A percentile compares a stretch with the other conserved stretches of the same genome.
Evolutionary conservation across 2,113 vertebrate genomes (phyloP).

Genomic region (Mustelus asterias): DNA sequence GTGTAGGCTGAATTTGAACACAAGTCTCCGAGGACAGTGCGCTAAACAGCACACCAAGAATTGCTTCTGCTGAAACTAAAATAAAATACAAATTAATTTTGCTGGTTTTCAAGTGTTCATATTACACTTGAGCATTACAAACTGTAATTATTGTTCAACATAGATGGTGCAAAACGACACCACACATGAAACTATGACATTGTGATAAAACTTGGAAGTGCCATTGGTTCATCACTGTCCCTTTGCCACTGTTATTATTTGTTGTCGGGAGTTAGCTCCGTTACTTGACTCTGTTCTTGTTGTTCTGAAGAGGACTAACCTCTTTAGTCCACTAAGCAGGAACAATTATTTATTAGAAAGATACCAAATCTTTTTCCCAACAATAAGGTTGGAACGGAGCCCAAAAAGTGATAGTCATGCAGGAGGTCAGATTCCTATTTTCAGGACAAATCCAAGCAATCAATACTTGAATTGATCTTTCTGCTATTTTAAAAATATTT

Average conservation of each 20-base stretch:
- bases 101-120: background rate
- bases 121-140: background rate
- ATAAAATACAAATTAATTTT: background rate
- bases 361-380: background rate
- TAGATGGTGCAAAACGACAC: background rate
- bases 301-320: background rate
- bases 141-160: background rate
- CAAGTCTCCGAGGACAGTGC: background rate
- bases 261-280: background rate
- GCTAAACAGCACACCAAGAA: background rate
- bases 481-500: background rate
- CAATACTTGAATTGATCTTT: background rate
- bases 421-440: background rate
- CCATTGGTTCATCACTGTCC: background rate
- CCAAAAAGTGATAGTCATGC: background rate
- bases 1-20: background rate
- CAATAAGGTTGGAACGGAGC: background rate
- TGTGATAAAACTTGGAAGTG: background rate
- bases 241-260: background rate
- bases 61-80: background rate
- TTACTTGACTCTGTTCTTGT: background rate
- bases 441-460: background rate
- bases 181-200: background rate
- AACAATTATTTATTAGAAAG: background rate
- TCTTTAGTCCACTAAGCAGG: background rate